Base-by-base conservation (phyloP, 2,888 invertebrate genomes). In the Parochlus steinenii region DNA sequence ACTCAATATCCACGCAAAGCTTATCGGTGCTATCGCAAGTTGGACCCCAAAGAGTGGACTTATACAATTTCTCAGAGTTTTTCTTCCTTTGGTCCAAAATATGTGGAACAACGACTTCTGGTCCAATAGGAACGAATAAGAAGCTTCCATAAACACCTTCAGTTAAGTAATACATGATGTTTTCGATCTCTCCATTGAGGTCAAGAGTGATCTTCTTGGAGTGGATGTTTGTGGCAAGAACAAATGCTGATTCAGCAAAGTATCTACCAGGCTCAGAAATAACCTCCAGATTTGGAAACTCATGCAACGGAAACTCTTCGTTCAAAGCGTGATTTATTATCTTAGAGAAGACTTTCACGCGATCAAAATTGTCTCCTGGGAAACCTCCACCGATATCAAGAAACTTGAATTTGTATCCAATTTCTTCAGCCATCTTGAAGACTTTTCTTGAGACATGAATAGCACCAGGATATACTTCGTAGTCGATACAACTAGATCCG, bases 91-190 rank as follows among this genome's bases (percentile, higher is more conserved):
- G n/a, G n/a, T 39, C 22, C n/a, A 53, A 32, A 7, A 46, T 15
- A 5, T 42, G 28, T 1, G 53, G 54, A 4, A 41, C 5, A 18
- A 48, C 43, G 6, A 43, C 22, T 33, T 42, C 46, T 2, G 48
- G 22, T 1, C 46, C 33, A 26, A 53, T 34, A 10, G 51, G 50
- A 31, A 69, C 57, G 44, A 65, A 65, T 46, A 70, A 63, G 52
- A 73, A 74, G 2, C 69, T 65, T 19, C 68, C 70, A 46, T 70
- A 74, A 20, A 69, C 64, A 4, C 72, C 72, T 44, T 74, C 71
- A 46, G 69, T 71, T 16, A 71, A 51, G 44, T 71, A 71, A 52
- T 72, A 72, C 64, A 67, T 65, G 25, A 39, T 38, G 37, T 46
- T 28, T 11, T 16, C 3, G 17, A 16, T 20, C 7, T 40, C 37